A percentile compares a stretch with the other conserved stretches of the same genome.
phyloP scores from a whole-genome alignment of 2,113 vertebrate genomes.

The Leptodactylus fuscus region DNA sequence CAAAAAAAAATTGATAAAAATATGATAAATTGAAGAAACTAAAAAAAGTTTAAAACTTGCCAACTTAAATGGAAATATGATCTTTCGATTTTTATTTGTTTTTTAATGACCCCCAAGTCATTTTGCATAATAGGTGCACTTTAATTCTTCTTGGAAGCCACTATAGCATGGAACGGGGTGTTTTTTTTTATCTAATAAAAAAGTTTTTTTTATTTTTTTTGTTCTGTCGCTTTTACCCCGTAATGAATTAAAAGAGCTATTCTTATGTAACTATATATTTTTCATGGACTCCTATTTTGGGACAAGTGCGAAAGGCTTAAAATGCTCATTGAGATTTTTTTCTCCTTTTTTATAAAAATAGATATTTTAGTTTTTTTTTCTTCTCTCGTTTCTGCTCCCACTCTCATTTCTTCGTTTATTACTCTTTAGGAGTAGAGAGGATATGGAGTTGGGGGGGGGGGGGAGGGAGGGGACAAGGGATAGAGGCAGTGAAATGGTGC shows the following conservation, averaged over 20 bases:
- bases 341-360: conserved; percentile 74
- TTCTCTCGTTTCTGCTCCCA: conserved; percentile 64
- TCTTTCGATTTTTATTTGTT: neutral
- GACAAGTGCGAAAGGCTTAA: conserved; percentile 56
- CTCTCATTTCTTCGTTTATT: conserved; percentile 62
- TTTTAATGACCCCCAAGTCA: conserved; percentile 26
- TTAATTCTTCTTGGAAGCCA: conserved; percentile 26
- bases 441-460: too few species aligned
- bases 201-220: conserved; percentile 13
- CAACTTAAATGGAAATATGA: neutral
- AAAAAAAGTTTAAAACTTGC: neutral
- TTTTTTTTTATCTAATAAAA: conserved; percentile 31
- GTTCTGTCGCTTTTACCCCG: too few species aligned
- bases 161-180: neutral
- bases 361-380: conserved; percentile 66
- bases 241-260: too few species aligned
- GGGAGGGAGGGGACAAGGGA: neutral
- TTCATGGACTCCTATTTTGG: conserved; percentile 36
- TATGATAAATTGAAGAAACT: too few species aligned
- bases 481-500: conserved; percentile 23
- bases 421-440: conserved; percentile 63
- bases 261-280: too few species aligned
- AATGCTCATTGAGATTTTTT: conserved; percentile 60
- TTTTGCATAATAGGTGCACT: conserved; percentile 21
- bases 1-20: neutral